Evolutionary conservation across 2,888 invertebrate species (phyloP).

Genomic region (Lacanobia wlatinum): DNA sequence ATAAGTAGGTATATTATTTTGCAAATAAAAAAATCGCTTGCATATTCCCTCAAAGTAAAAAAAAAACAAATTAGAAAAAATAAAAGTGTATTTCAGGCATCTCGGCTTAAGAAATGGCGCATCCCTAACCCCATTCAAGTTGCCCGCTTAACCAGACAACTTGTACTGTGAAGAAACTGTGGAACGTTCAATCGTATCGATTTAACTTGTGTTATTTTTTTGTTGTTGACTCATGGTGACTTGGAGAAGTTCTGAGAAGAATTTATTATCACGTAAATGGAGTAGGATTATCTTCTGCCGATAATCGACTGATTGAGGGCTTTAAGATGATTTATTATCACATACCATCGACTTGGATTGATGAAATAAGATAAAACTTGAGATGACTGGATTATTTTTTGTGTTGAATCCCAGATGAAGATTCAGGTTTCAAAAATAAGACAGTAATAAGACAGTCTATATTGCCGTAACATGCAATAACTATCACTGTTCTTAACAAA

Average conservation of each 20-base stretch:
- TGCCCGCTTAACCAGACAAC: conserved; percentile 35
- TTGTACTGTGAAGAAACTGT: conserved; percentile 43
- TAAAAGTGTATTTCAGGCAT: background rate
- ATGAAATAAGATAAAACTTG: conserved; percentile 1
- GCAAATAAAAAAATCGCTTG: no score
- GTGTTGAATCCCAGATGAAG: background rate
- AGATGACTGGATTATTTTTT: background rate
- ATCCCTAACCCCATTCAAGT: conserved; percentile 28
- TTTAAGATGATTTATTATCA: background rate
- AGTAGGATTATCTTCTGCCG: conserved; percentile 15
- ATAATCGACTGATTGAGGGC: conserved; percentile 7
- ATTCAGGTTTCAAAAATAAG: no score
- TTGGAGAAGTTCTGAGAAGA: conserved; percentile 26
- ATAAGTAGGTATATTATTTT: no score
- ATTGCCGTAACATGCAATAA: no score
- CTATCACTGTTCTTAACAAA: no score
- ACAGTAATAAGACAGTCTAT: no score
- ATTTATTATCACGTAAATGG: conserved; percentile 34
- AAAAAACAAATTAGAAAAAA: no score
- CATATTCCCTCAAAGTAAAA: no score
- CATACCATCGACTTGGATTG: background rate
- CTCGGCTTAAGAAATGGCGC: background rate
- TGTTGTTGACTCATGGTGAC: conserved; percentile 32
- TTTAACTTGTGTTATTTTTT: conserved; percentile 44
- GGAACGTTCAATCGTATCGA: conserved; percentile 53